Percentiles rank a stretch among this genome's conserved stretches.
phyloP scores from a whole-genome alignment of 2,888 invertebrate genomes.

The Piscicola geometra region DNA sequence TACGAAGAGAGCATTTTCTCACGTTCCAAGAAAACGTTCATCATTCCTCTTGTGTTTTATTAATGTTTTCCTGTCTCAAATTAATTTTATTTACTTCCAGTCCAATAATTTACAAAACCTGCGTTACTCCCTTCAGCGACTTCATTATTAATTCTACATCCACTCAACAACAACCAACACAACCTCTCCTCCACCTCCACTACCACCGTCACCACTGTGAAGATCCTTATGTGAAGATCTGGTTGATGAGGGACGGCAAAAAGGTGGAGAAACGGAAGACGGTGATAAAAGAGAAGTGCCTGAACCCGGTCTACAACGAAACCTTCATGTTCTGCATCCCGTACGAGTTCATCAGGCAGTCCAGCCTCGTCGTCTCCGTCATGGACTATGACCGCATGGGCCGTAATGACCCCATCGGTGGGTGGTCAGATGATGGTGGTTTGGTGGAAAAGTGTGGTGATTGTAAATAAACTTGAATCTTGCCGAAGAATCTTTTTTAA shows the following conservation, averaged over 20 bases:
- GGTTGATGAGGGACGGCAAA: conserved; percentile 90
- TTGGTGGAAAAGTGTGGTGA: neutral
- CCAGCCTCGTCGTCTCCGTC: conserved; percentile 85
- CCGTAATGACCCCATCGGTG: conserved; percentile 77
- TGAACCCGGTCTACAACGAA: conserved; percentile 93
- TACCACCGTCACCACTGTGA: conserved; percentile 44
- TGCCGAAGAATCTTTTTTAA: neutral
- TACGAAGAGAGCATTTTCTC: too few relatives aligned
- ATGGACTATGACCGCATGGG: conserved; percentile 98
- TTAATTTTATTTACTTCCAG: too few relatives aligned
- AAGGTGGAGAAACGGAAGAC: conserved; percentile 93
- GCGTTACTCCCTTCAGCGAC: too few relatives aligned
- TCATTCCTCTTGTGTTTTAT: too few relatives aligned
- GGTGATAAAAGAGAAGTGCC: conserved; percentile 65
- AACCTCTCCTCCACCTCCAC: neutral
- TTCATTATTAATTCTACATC: too few relatives aligned
- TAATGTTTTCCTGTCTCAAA: too few relatives aligned
- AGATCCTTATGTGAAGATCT: conserved; percentile 98
- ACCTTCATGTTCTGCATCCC: conserved; percentile 92
- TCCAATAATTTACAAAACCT: too few relatives aligned
- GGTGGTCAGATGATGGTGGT: neutral
- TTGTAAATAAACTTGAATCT: neutral
- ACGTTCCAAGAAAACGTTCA: too few relatives aligned
- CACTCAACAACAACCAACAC: neutral
- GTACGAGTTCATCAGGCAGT: conserved; percentile 92